Conservation (phyloP, 2,888 invertebrate species). For the Ommatoiulus sabulosus region DNA sequence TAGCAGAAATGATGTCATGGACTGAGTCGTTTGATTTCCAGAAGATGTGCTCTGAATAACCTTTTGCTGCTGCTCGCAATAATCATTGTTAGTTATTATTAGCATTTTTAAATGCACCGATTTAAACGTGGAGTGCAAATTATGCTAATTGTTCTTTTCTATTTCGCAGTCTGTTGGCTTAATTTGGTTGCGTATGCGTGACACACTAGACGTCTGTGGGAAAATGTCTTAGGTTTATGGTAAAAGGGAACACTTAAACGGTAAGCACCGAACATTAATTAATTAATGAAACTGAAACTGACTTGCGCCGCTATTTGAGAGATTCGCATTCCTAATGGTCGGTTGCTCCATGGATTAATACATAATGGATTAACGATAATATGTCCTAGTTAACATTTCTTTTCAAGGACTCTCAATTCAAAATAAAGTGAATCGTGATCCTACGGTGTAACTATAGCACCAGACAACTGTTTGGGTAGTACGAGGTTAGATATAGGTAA, state of each 20-base stretch:
- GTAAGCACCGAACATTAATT: not conserved
- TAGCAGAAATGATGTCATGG: not conserved
- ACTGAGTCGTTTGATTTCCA: not conserved
- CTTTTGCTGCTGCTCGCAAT: not conserved
- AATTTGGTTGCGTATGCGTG: not conserved
- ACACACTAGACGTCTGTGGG: not conserved
- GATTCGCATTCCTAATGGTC: not conserved
- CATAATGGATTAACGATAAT: no score
- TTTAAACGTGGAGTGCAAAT: not conserved
- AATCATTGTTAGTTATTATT: not conserved
- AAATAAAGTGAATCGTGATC: not conserved
- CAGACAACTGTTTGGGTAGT: not conserved
- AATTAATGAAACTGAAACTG: not conserved
- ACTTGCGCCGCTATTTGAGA: not conserved
- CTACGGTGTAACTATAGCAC: not conserved
- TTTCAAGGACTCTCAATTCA: no score
- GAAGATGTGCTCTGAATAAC: not conserved
- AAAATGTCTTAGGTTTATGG: not conserved
- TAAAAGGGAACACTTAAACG: not conserved
- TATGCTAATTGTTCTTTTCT: not conserved
- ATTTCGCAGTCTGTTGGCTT: not conserved
- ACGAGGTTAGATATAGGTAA: not conserved
- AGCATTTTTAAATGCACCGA: not conserved
- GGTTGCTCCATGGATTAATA: not conserved
- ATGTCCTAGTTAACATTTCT: no score